Percentiles rank a stretch among this genome's conserved stretches.
phyloP scores from a whole-genome alignment of 2,797 vertebrate genomes.

The Pipistrellus pipistrellus region DNA sequence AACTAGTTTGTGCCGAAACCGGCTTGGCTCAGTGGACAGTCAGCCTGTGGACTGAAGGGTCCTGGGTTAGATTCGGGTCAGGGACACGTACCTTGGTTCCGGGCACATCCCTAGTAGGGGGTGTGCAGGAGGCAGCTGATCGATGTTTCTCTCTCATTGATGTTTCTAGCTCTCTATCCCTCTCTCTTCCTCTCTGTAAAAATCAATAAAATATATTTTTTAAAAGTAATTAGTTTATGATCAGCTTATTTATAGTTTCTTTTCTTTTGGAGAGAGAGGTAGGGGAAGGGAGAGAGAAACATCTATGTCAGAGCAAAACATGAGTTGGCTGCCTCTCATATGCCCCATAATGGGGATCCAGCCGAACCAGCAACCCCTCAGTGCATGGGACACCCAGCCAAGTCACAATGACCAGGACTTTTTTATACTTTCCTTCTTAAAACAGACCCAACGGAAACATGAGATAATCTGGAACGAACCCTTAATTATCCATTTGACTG shows the following conservation, averaged over 20 bases:
- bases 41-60: too few species aligned
- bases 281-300: not conserved
- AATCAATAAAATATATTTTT: too few species aligned
- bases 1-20: not conserved
- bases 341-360: not conserved
- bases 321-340: not conserved
- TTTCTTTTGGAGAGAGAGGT: not conserved
- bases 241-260: slow-evolving; percentile 50
- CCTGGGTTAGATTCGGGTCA: too few species aligned
- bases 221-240: not conserved
- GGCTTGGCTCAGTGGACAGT: too few species aligned
- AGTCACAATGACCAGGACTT: not conserved
- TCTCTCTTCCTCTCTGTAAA: too few species aligned
- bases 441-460: slow-evolving; percentile 36
- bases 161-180: too few species aligned
- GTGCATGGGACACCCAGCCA: not conserved
- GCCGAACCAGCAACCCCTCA: not conserved
- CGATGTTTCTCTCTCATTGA: too few species aligned
- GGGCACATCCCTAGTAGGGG: too few species aligned
- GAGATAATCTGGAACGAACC: slow-evolving; percentile 48
- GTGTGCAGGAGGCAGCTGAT: too few species aligned
- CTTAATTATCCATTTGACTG: not conserved
- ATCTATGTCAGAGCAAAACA: not conserved
- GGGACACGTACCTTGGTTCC: too few species aligned
- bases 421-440: slow-evolving; percentile 49